Evolutionary conservation across 2,113 vertebrate species (phyloP).

Genomic region (Erythrolamprus reginae): DNA sequence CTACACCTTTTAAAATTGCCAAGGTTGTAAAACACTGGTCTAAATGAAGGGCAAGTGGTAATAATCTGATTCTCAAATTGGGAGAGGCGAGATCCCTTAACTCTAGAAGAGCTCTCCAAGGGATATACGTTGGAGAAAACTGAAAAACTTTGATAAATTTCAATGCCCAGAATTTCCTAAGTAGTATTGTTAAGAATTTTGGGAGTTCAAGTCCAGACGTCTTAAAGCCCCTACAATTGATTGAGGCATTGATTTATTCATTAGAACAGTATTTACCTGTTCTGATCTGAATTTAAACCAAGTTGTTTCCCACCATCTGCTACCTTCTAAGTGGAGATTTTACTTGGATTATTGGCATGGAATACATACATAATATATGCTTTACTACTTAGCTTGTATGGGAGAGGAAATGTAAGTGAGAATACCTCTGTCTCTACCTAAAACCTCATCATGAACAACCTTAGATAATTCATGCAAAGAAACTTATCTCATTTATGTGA

Average conservation of each 20-base stretch:
- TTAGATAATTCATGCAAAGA: not conserved
- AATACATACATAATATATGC: not conserved
- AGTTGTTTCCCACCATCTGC: not conserved
- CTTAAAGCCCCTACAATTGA: not conserved
- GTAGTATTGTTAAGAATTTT: not conserved
- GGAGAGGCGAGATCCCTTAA: not conserved
- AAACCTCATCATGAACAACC: not conserved
- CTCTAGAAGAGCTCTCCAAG: not conserved
- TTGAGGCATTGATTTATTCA: not conserved
- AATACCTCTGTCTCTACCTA: not conserved
- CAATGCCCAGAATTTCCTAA: not conserved
- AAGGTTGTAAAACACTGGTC: not conserved
- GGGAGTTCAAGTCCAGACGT: not conserved
- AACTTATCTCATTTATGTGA: not conserved
- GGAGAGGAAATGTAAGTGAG: not conserved
- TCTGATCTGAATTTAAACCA: not conserved
- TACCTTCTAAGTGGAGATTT: too few species aligned
- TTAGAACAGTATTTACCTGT: not conserved
- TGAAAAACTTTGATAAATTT: not conserved
- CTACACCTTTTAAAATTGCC: not conserved
- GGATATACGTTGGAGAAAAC: not conserved
- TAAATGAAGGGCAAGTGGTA: not conserved
- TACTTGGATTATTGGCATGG: not conserved
- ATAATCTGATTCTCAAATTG: not conserved
- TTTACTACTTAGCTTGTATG: not conserved